phyloP scores from a whole-genome alignment of 2,888 invertebrate species.

The Aromia moschata region DNA sequence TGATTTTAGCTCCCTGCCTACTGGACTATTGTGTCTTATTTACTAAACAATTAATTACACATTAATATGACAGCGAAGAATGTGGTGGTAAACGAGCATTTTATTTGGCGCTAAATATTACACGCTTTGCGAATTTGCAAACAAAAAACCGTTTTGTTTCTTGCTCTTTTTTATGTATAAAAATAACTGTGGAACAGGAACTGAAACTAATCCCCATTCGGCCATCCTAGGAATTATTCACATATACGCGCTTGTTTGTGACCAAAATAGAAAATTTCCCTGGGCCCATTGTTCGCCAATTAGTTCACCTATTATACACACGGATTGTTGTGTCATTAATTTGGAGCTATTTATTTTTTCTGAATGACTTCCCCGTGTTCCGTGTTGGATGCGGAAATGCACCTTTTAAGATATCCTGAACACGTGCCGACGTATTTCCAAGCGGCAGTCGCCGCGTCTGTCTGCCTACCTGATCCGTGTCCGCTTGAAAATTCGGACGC shows the following conservation, averaged over 20 bases:
- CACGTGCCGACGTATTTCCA: constrained; percentile 13
- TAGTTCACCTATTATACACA: constrained; percentile 16
- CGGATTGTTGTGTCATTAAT: constrained; percentile 12
- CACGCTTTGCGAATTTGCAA: too few species aligned
- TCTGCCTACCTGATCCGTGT: background rate
- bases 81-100: too few species aligned
- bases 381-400: constrained; percentile 20
- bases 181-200: constrained; percentile 12
- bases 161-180: constrained; percentile 4
- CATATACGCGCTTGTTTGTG: constrained; percentile 7
- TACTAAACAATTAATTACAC: too few species aligned
- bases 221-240: constrained; percentile 17
- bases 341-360: constrained; percentile 16
- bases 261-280: constrained; percentile 19
- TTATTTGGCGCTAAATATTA: too few species aligned
- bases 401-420: constrained; percentile 24
- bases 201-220: constrained; percentile 8
- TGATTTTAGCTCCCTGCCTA: too few species aligned
- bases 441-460: background rate
- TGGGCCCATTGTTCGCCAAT: constrained; percentile 17
- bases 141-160: background rate
- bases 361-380: constrained; percentile 19
- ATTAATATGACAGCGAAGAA: too few species aligned
- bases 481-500: background rate
- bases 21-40: too few species aligned